Evolutionary conservation across 1,140 invertebrate genomes (phyloP), one percentile per base, ranked within the genome.

Genomic region (Bilobella aurantiaca): DNA sequence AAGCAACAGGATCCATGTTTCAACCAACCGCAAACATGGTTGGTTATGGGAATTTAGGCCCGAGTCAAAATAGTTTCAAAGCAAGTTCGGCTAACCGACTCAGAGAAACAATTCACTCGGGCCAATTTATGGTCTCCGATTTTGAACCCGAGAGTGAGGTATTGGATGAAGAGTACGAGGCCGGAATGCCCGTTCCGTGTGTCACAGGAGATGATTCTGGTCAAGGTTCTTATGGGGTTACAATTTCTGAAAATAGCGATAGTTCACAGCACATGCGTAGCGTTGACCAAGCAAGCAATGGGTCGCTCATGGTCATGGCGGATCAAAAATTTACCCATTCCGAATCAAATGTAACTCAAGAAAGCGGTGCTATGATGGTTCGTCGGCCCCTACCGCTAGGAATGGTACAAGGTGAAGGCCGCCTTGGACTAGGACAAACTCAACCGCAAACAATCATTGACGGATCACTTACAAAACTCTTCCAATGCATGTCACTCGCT

Each of bases 41-140:
- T n/a, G n/a, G n/a, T n/a, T n/a, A n/a, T n/a, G n/a, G n/a, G n/a
- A 42, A 42, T 42, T 42, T 42, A 42, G 18, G 34, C 18, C 18
- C 8, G 18, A 42, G 18, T 12, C 8, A 42, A 12, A 12, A 42
- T 42, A 42, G 34, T 42, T 42, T 42, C 18, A 12, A 42, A 18
- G 34, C 34, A 42, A 42, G 34, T 18, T 42, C 8, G 34, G 34
- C 34, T 18, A 42, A 42, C 34, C 34, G 25, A 53, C 49, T 63
- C 25, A 65, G 68, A 25, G 91, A 94, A 77, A 85, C 87, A 1
- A 97, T 97, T 73, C 94, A 98, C 77, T 96, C 93, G 73, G 95
- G 95, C 25, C 94, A 98, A 78, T 98, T 97, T 79, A 98, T 98
- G 95, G 87, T 97, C 46, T 96, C 92, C 56, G 86, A 93, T 77